These are phyloP conservation scores for Acanthochromis polyacanthus DNA, from an alignment of 2,113 vertebrate species.

Conservation along the genomic window DNA sequence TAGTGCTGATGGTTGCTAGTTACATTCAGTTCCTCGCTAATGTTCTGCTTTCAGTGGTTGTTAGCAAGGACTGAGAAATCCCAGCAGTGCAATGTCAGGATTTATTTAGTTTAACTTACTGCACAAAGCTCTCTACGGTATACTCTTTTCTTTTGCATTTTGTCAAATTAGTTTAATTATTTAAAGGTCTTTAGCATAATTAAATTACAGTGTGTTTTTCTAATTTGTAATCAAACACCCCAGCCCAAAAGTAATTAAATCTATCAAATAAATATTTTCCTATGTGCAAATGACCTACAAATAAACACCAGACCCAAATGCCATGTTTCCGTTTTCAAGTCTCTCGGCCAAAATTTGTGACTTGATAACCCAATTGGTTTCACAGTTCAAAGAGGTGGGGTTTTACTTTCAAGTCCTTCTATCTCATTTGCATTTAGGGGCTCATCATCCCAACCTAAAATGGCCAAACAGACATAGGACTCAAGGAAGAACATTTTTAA, in stretches of 20 bases:
- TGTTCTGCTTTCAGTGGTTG: constrained; percentile 37
- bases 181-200: constrained; percentile 20
- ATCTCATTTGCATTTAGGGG: constrained; percentile 23
- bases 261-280: constrained; percentile 4
- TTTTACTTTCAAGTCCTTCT: constrained; percentile 53
- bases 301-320: constrained; percentile 11
- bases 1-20: constrained; percentile 55
- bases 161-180: constrained; percentile 28
- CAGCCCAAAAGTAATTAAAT: not conserved
- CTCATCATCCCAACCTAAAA: constrained; percentile 53
- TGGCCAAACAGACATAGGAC: constrained; percentile 34
- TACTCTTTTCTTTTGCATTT: constrained; percentile 29
- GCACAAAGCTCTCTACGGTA: constrained; percentile 9
- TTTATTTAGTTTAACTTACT: constrained; percentile 32
- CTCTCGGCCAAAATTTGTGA: constrained; percentile 2
- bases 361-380: constrained; percentile 20
- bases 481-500: constrained; percentile 59
- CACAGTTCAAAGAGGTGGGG: constrained; percentile 11
- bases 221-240: not conserved
- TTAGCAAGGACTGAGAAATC: constrained; percentile 27
- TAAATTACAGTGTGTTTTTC: constrained; percentile 5
- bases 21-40: constrained; percentile 44
- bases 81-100: constrained; percentile 39
- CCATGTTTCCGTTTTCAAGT: constrained; percentile 21
- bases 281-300: not conserved